Conservation (phyloP, 2,797 vertebrate genomes). For the Cryptoprocta ferox region DNA sequence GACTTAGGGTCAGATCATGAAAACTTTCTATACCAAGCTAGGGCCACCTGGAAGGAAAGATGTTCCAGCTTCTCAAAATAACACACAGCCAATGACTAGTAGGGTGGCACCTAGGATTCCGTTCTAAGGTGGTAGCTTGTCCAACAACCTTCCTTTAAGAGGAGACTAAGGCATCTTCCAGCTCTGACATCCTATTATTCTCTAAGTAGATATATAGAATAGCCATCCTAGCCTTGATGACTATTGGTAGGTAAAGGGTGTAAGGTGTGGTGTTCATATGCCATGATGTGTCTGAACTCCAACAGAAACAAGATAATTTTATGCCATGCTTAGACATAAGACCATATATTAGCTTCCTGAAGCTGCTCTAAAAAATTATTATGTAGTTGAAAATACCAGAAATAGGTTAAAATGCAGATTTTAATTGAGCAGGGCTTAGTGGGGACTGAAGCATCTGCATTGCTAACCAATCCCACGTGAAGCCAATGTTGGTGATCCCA, state of each 20-base stretch:
- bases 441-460: not conserved
- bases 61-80: not conserved
- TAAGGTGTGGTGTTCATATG: fast-evolving
- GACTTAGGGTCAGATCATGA: not conserved
- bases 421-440: not conserved
- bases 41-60: not conserved
- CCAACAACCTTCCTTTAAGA: not conserved
- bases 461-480: not conserved
- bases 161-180: not conserved
- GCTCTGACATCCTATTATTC: not conserved
- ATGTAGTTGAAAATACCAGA: not conserved
- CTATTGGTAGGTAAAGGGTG: not conserved
- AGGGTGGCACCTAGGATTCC: not conserved
- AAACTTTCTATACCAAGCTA: not conserved
- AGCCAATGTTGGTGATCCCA: not conserved
- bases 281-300: too few species aligned
- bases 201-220: not conserved
- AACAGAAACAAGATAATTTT: not conserved
- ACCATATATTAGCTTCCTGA: not conserved
- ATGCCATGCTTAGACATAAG: not conserved
- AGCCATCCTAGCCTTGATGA: not conserved
- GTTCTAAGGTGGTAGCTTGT: not conserved
- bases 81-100: not conserved
- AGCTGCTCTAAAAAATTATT: not conserved
- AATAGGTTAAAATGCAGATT: not conserved